Base-by-base conservation (phyloP, 2,888 invertebrate genomes). In the Rhabditoides inermis region DNA sequence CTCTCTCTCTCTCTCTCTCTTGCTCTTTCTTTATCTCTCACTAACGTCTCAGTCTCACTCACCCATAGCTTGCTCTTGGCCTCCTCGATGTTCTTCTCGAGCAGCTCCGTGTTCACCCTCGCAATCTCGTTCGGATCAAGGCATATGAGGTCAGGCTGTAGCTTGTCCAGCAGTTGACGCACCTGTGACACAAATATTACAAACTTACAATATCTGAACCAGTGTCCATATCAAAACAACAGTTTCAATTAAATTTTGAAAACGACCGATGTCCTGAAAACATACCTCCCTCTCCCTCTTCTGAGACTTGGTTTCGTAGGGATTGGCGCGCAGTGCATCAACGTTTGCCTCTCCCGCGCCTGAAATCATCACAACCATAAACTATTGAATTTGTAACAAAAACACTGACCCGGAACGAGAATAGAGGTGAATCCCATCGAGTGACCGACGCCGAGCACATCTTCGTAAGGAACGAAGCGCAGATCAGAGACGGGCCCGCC, bases 391-490 rank as follows among this genome's bases (percentile, higher is more conserved):
- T 20, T 7, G 20, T n/a, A 15, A 18, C 22, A 44, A 22, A 49
- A 25, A 15, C 18, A 10, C 36, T 3, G 7, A 81, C 92, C 95
- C 70, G 98, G 98, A 35, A 95, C 84, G 51, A 99, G 81, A 53
- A 92, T 81, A 69, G 90, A 90, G 12, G 85, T 83, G 74, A 90
- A 89, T 18, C 90, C 90, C 58, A 81, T 81, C 2, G 81, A 82
- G 25, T 89, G 88, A 0, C 88, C 86, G 7, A 92, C 83, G 15
- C 95, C 98, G 35, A 99, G 79, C 0, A 94, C 86, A 79, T 99
- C 98, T 81, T 99, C 98, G 78, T 85, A 98, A 0, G 95, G 92
- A 76, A 94, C 95, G 79, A 94, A 99, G 67, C 85, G 84, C 68
- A 92, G 79, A 68, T 86, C 85, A 46, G 82, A 81, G 23, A 92